These are phyloP conservation scores for Lepidocolaptes lacrymiger DNA, from an alignment of 2,797 vertebrate species.

Conservation along the genomic window DNA sequence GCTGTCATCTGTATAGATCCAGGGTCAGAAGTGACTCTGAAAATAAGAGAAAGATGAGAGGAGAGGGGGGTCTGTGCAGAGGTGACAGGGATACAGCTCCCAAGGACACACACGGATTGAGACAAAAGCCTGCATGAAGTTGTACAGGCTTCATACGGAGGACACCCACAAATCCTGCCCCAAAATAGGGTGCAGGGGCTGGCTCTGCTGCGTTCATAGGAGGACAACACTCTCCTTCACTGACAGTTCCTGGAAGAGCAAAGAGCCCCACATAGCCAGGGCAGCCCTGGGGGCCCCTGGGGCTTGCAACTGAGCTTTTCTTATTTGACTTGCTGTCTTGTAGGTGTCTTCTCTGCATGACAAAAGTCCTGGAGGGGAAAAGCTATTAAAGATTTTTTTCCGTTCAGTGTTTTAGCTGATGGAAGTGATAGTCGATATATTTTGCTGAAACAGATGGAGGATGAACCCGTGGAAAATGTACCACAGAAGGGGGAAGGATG, in stretches of 20 bases:
- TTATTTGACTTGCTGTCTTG: not conserved
- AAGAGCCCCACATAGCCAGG: not conserved
- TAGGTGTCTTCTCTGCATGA: not conserved
- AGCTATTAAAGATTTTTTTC: constrained; percentile 10
- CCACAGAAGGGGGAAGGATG: not conserved
- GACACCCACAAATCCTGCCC: not conserved
- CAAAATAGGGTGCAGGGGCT: not conserved
- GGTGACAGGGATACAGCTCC: not conserved
- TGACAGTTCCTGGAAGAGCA: rapidly evolving
- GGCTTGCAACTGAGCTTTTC: not conserved
- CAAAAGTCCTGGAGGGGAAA: not conserved
- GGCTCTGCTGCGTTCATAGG: not conserved
- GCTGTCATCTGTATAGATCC: not conserved
- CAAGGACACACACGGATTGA: rapidly evolving
- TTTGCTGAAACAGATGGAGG: constrained; percentile 18
- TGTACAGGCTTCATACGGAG: not conserved
- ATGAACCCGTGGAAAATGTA: not conserved
- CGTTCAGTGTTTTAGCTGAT: constrained; percentile 18
- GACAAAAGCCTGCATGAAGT: not conserved
- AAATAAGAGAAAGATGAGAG: not conserved
- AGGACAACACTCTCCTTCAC: rapidly evolving
- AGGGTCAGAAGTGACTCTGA: not conserved
- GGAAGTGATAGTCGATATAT: not conserved
- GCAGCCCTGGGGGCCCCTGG: not conserved
- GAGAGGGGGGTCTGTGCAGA: not conserved